These are phyloP conservation scores for Haplochromis vanheusdeni DNA, from an alignment of 2,113 vertebrate species.

Conservation along the genomic window DNA sequence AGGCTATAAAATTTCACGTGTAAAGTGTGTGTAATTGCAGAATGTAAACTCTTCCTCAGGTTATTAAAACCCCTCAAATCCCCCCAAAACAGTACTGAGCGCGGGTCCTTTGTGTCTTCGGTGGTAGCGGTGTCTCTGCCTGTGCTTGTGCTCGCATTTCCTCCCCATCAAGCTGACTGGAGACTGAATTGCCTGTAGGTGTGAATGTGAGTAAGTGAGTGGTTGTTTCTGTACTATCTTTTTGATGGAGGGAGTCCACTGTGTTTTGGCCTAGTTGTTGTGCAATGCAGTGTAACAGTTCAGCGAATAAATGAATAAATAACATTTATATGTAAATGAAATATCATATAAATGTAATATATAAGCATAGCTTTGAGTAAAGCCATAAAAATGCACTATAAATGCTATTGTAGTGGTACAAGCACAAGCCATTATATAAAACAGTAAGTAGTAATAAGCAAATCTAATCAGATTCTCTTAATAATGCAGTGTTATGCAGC, in stretches of 20 bases:
- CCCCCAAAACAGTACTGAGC: neutral
- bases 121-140: neutral
- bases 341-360: neutral
- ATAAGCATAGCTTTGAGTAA: neutral
- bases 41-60: neutral
- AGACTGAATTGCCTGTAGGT: conserved; percentile 21
- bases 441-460: neutral
- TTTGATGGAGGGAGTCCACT: neutral
- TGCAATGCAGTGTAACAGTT: neutral
- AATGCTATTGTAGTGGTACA: neutral
- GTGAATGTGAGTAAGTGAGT: neutral
- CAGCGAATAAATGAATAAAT: neutral
- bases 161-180: neutral
- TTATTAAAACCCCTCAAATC: neutral
- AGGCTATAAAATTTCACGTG: neutral
- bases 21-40: neutral
- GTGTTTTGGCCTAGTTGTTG: neutral
- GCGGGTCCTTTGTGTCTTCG: neutral
- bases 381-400: neutral
- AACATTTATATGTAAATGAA: neutral
- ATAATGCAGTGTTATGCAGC: neutral
- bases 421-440: neutral
- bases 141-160: neutral
- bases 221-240: neutral
- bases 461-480: neutral